A percentile compares a stretch with the other conserved stretches of the same genome.
phyloP scores from a whole-genome alignment of 37 sponge, comb jelly and placozoan species.

The Mnemiopsis leidyi region DNA sequence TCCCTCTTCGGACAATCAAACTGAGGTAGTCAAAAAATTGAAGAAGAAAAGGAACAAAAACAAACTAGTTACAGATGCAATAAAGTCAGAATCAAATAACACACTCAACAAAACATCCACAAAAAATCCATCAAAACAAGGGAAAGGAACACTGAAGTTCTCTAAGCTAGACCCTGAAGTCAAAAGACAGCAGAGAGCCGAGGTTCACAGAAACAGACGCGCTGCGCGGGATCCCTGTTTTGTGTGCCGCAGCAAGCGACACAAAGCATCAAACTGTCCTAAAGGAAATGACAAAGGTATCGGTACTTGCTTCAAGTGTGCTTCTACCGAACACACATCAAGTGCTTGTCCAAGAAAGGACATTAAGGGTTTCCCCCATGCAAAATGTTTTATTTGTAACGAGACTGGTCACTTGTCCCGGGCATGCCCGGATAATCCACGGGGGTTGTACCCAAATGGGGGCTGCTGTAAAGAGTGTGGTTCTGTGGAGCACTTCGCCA shows the following conservation, averaged over 20 bases:
- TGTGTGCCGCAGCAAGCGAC: constrained; percentile 76
- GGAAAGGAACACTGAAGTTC: constrained; percentile 53
- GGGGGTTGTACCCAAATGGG: constrained; percentile 87
- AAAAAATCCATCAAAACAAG: background rate
- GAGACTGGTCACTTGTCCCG: constrained; percentile 84
- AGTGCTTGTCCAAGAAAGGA: constrained; percentile 67
- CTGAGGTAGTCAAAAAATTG: constrained; percentile 60
- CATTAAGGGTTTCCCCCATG: constrained; percentile 78
- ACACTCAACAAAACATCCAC: background rate
- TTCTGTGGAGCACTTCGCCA: constrained; percentile 63
- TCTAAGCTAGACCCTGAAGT: background rate
- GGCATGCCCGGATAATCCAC: constrained; percentile 84
- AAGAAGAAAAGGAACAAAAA: constrained; percentile 68
- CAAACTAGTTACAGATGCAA: constrained; percentile 60
- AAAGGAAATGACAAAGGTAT: constrained; percentile 12
- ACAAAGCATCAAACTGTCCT: constrained; percentile 73
- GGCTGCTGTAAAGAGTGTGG: constrained; percentile 68
- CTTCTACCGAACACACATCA: constrained; percentile 74
- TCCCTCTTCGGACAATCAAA: background rate
- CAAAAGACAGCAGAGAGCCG: background rate
- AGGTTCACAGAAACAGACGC: constrained; percentile 20
- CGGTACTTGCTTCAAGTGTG: constrained; percentile 85
- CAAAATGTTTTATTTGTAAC: constrained; percentile 90
- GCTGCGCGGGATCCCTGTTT: constrained; percentile 73
- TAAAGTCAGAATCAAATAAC: background rate